Evolutionary conservation across 23 tunicate species (phyloP).

Genomic region (Diplosoma virens): DNA sequence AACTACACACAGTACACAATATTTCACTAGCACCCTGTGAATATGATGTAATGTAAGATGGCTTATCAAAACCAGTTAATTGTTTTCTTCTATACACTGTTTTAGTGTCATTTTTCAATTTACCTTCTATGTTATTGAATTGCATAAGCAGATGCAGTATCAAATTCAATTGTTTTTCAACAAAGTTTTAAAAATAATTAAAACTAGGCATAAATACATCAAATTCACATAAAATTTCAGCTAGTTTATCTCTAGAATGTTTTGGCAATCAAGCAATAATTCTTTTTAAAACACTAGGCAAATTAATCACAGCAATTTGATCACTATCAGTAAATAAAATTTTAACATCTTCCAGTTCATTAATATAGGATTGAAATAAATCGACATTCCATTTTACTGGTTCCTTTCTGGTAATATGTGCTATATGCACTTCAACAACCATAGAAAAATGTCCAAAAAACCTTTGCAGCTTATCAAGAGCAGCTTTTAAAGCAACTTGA

Average conservation of each 20-base stretch:
- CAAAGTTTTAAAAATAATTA: no score
- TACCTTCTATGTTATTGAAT: no score
- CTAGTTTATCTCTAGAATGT: background rate
- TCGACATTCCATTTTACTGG: constrained; percentile 10
- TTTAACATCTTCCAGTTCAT: constrained; percentile 7
- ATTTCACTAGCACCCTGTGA: background rate
- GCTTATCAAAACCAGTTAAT: background rate
- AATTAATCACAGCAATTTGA: background rate
- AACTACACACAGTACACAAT: background rate
- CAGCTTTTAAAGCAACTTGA: constrained; percentile 3
- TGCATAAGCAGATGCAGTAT: constrained; percentile 12
- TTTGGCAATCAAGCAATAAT: constrained; percentile 1
- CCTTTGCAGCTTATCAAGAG: constrained; percentile 4
- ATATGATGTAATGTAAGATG: background rate
- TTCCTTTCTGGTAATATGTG: background rate
- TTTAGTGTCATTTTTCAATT: background rate
- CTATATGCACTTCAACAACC: background rate
- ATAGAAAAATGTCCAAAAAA: background rate
- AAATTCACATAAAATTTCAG: background rate
- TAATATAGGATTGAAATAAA: background rate
- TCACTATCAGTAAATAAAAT: background rate
- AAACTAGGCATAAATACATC: background rate
- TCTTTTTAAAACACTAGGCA: background rate
- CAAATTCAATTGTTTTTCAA: background rate
- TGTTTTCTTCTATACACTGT: background rate